Conservation (phyloP, 2,113 vertebrate genomes). For the Procapra przewalskii region DNA sequence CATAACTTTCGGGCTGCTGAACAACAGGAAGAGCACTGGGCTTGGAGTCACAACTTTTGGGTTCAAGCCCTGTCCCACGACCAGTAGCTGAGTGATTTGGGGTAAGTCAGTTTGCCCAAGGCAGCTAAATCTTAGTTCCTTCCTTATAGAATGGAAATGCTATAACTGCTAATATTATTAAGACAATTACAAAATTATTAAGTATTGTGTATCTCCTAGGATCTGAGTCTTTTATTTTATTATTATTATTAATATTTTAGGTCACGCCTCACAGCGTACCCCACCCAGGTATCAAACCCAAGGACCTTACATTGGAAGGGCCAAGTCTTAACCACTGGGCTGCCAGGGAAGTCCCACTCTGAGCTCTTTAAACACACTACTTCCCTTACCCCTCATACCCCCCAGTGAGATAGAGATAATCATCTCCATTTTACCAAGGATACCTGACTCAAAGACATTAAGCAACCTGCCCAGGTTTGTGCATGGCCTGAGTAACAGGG, state of each 20-base stretch:
- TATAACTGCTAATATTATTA: background rate
- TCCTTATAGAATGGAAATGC: background rate
- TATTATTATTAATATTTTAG: background rate
- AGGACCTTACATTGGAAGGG: background rate
- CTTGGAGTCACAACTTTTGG: background rate
- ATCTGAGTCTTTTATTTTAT: background rate
- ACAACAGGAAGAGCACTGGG: background rate
- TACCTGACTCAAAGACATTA: background rate
- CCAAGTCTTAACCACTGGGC: background rate
- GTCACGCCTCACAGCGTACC: background rate
- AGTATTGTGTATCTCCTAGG: background rate
- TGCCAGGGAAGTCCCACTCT: background rate
- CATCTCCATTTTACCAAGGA: background rate
- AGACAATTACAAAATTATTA: no score
- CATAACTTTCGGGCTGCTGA: background rate
- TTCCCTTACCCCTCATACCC: background rate
- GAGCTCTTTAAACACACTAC: background rate
- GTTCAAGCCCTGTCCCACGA: background rate
- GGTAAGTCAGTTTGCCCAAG: background rate
- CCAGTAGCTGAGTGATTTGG: background rate
- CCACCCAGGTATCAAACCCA: background rate
- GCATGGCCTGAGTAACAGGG: background rate
- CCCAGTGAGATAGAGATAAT: background rate
- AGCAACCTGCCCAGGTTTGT: no score
- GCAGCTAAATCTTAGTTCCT: background rate